phyloP scores from a whole-genome alignment of 2,888 invertebrate species.

The Oscheius sp. region DNA sequence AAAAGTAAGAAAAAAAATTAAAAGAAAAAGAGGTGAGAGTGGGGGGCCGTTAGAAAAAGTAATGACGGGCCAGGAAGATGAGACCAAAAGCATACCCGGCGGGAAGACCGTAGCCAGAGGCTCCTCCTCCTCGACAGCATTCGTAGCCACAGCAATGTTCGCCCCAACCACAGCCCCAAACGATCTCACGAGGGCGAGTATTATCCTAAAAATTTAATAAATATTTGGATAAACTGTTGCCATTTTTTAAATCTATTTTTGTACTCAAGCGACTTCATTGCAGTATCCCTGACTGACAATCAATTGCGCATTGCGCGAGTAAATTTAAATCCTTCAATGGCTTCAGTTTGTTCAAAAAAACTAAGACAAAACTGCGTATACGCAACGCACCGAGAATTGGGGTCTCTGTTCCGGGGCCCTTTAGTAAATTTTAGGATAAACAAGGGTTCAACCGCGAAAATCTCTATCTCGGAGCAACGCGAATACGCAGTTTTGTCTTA shows the following conservation, averaged over 20 bases:
- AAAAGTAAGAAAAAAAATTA: no score
- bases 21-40: no score
- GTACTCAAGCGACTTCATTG: no score
- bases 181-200: slow-evolving; percentile 66
- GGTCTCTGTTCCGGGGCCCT: no score
- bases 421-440: no score
- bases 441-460: no score
- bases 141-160: slow-evolving; percentile 68
- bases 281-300: no score
- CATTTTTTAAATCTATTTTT: background rate
- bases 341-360: background rate
- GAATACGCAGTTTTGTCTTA: no score
- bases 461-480: no score
- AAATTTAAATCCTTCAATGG: no score
- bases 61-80: slow-evolving; percentile 27
- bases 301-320: no score
- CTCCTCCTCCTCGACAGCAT: slow-evolving; percentile 54
- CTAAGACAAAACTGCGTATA: background rate
- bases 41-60: slow-evolving; percentile 4
- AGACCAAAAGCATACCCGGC: slow-evolving; percentile 46
- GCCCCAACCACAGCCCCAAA: slow-evolving; percentile 67
- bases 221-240: background rate
- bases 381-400: no score
- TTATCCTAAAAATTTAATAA: slow-evolving; percentile 50
- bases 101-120: slow-evolving; percentile 32